Conservation (phyloP, 2,888 invertebrate genomes). For the Geophilus truncorum region DNA sequence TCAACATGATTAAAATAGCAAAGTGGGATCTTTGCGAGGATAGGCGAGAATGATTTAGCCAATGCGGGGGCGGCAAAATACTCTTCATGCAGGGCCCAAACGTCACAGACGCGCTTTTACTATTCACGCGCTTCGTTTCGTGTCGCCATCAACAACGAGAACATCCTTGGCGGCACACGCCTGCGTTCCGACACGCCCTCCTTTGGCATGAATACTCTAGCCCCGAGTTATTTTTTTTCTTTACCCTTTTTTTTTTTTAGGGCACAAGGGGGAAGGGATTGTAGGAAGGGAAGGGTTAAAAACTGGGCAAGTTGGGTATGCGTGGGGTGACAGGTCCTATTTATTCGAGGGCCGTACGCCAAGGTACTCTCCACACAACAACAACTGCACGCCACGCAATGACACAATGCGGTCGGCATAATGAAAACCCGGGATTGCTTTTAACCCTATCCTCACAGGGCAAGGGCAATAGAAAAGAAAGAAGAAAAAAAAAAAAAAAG, state of each 20-base stretch:
- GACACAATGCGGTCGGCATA: neutral
- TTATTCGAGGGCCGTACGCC: neutral
- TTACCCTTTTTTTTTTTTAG: conserved; percentile 27
- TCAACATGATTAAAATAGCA: neutral
- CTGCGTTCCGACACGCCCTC: conserved; percentile 10
- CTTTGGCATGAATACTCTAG: conserved; percentile 20
- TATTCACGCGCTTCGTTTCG: neutral
- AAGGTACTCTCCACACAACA: neutral
- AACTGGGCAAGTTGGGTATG: conserved; percentile 17
- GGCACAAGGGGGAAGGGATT: conserved; percentile 30
- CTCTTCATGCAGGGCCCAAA: neutral
- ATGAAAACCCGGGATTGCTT: neutral
- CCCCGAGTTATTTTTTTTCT: conserved; percentile 22
- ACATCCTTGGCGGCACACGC: neutral
- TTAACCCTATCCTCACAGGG: neutral
- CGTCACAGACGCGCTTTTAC: neutral
- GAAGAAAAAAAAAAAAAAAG: neutral
- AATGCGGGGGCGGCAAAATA: neutral
- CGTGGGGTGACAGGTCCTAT: neutral
- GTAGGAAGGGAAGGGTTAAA: conserved; percentile 19
- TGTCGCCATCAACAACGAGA: neutral
- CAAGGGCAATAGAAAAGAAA: neutral
- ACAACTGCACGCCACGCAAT: neutral
- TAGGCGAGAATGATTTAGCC: neutral
- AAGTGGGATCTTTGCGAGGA: neutral